Evolutionary conservation across 2,797 vertebrate species (phyloP), one percentile per base, ranked within the genome.

Genomic region (Cuculus canorus): DNA sequence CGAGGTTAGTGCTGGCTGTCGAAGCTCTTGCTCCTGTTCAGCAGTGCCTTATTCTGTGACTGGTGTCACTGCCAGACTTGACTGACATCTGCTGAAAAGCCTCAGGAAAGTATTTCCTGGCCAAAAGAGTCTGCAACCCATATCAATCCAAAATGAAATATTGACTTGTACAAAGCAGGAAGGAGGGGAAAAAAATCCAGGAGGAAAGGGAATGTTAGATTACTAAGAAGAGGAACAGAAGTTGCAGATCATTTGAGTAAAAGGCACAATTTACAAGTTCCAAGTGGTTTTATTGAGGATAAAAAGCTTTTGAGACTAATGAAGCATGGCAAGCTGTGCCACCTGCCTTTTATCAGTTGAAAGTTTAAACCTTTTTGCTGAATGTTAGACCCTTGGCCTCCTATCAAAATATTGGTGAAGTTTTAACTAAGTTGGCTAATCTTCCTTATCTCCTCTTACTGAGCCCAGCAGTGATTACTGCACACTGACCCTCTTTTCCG

Each of bases 381-480:
- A 33, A 21, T 86, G 56, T 79, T 60, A 64, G 90, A 95, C 93
- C 91, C 94, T 97, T 97, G 96, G 78, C 88, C 96, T 66, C 11
- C 77, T 80, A 79, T 82, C 0, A 6, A 53, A 73, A 57, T 80
- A 33, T 71, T 60, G 90, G 92, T 96, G 82, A 96, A 96, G 93
- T 90, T 95, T 97, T 91, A 97, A 95, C 95, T 33, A 35, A 57
- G 82, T 84, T 91, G 64, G 61, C 81, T 88, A 78, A 96, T 70
- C 81, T 82, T 66, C 66, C 73, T 94, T 96, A 96, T 96, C 94
- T 92, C 19, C 28, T 73, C 30, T 73, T 61, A 28, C 72, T 80
- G 83, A 76, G 75, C 81, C 1, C 9, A 64, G 56, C 80, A 71
- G 70, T 32, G 81, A 64, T 88, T 90, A 8, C 57, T 90, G 82